A percentile compares a stretch with the other conserved stretches of the same genome.
Conservation (phyloP, 2,113 vertebrate genomes). For the Furnarius figulus region DNA sequence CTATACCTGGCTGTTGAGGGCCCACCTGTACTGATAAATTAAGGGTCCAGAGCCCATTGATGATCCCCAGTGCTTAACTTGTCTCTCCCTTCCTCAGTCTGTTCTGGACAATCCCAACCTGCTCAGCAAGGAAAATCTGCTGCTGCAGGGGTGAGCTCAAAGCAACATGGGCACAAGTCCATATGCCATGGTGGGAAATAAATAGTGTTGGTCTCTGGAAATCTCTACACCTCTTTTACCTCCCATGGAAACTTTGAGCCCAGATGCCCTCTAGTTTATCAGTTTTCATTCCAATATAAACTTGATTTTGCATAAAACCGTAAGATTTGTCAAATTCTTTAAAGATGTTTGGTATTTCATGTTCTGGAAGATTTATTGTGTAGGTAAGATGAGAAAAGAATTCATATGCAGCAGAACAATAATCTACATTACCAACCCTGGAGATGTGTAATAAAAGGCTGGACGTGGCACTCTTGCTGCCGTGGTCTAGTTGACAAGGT, state of each 20-base stretch:
- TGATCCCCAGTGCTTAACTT: neutral
- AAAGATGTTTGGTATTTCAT: neutral
- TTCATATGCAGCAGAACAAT: neutral
- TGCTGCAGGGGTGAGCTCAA: neutral
- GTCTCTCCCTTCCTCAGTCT: neutral
- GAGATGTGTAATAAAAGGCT: neutral
- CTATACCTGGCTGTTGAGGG: neutral
- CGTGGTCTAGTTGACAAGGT: neutral
- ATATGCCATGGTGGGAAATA: neutral
- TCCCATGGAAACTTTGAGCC: neutral
- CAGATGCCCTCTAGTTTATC: neutral
- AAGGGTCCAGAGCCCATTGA: neutral
- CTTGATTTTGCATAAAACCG: neutral
- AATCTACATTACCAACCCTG: neutral
- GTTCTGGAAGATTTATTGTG: neutral
- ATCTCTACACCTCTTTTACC: neutral
- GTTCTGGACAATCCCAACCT: neutral
- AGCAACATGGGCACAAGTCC: neutral
- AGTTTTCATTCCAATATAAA: neutral
- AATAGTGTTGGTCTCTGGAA: neutral
- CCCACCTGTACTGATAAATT: neutral
- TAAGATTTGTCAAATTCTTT: neutral
- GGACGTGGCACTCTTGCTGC: neutral
- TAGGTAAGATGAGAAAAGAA: neutral
- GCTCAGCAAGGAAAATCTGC: neutral